phyloP scores from a whole-genome alignment of 2,797 vertebrate genomes.

The Muscicapa striata region DNA sequence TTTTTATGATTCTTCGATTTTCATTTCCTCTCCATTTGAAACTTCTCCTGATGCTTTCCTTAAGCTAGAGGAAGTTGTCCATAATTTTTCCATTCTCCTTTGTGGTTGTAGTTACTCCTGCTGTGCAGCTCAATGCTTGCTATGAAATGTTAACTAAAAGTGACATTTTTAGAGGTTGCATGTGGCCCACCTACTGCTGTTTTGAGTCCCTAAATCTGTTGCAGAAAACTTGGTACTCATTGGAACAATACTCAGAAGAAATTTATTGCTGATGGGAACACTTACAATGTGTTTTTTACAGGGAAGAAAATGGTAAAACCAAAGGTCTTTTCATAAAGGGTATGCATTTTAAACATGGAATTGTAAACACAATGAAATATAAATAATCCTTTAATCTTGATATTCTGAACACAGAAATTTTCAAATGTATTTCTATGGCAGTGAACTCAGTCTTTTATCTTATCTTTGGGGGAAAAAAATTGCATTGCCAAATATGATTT shows the following conservation, averaged over 20 bases:
- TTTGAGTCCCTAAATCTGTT: slow-evolving; percentile 29
- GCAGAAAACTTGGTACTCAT: slow-evolving; percentile 2
- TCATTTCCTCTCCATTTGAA: slow-evolving; percentile 14
- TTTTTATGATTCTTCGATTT: slow-evolving; percentile 2
- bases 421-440: neutral
- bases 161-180: slow-evolving; percentile 22
- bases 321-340: neutral
- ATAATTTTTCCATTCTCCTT: slow-evolving; percentile 13
- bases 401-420: slow-evolving; percentile 21
- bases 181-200: slow-evolving; percentile 15
- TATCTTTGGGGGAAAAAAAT: slow-evolving; percentile 46
- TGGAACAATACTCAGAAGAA: neutral
- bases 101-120: slow-evolving; percentile 4
- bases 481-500: slow-evolving; percentile 47
- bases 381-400: slow-evolving; percentile 53
- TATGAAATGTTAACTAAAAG: slow-evolving; percentile 10
- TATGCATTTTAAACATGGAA: neutral
- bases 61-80: slow-evolving; percentile 14
- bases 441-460: slow-evolving; percentile 35
- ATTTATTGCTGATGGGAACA: neutral
- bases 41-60: neutral
- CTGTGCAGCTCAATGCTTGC: neutral
- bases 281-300: neutral
- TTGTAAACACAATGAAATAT: neutral
- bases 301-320: neutral